phyloP scores from a whole-genome alignment of 2,797 vertebrate species.

The Lepus oiostolus region DNA sequence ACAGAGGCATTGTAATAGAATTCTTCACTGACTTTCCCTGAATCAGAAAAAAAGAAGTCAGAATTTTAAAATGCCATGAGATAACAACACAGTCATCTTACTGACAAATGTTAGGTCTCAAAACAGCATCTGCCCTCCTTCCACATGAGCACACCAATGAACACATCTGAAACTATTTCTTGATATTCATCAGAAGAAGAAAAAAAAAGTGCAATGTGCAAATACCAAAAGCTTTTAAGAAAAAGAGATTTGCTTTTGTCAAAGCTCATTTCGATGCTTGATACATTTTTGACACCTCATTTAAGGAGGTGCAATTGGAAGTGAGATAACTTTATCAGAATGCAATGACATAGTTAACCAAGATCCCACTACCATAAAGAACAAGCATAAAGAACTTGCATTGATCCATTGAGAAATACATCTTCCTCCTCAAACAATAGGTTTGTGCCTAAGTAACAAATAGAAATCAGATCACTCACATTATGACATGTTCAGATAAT shows the following conservation, averaged over 20 bases:
- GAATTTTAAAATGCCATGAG: constrained; percentile 22
- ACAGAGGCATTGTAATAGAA: background rate
- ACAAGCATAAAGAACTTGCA: background rate
- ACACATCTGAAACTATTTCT: background rate
- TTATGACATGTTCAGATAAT: background rate
- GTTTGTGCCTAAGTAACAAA: background rate
- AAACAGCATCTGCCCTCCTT: background rate
- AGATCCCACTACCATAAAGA: background rate
- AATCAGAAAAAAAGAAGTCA: constrained; percentile 19
- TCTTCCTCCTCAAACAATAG: background rate
- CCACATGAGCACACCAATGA: background rate
- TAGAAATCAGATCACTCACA: constrained; percentile 42
- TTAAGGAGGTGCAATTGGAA: constrained; percentile 45
- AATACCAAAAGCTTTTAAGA: constrained; percentile 25
- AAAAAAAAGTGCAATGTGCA: constrained; percentile 3
- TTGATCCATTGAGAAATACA: background rate
- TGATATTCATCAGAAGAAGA: background rate
- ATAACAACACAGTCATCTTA: background rate
- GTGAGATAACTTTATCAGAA: constrained; percentile 23
- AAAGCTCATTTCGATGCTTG: background rate
- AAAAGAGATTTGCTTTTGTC: background rate
- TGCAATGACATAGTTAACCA: constrained; percentile 39
- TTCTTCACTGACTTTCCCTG: background rate
- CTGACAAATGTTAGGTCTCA: background rate
- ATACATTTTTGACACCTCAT: background rate